Conservation (phyloP, 2,113 vertebrate genomes). For the Phoxinus phoxinus region DNA sequence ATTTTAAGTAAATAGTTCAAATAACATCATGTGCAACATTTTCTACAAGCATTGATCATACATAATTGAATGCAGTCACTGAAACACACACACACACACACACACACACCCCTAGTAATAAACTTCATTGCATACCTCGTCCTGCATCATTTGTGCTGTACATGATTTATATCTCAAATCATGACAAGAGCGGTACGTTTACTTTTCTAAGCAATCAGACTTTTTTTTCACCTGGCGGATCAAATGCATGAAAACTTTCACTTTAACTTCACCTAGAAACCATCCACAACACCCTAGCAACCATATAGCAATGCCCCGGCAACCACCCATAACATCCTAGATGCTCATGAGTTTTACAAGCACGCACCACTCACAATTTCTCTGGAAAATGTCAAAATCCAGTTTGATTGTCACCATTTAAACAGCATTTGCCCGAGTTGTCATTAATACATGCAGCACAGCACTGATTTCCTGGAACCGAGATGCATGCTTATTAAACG, state of each 20-base stretch:
- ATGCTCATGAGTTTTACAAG: background rate
- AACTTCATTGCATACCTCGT: no score
- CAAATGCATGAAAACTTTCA: background rate
- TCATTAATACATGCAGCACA: background rate
- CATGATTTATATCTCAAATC: background rate
- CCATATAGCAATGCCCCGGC: background rate
- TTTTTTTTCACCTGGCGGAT: background rate
- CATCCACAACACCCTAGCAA: background rate
- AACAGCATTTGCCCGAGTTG: conserved; percentile 2
- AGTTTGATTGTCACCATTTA: conserved; percentile 10
- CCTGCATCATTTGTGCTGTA: background rate
- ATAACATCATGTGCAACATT: no score
- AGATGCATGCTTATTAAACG: conserved; percentile 3
- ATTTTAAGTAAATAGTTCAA: no score
- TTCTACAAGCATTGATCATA: no score
- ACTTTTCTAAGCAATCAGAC: no score
- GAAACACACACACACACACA: no score
- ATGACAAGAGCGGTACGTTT: no score
- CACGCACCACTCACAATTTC: background rate
- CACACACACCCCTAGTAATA: no score
- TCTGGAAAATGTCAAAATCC: background rate
- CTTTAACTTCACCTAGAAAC: background rate
- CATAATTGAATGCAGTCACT: no score
- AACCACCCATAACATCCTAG: background rate
- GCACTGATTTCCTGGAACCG: background rate